A percentile compares a stretch with the other conserved stretches of the same genome.
Conservation (phyloP, 2,888 invertebrate genomes). For the Parnassius smintheus region DNA sequence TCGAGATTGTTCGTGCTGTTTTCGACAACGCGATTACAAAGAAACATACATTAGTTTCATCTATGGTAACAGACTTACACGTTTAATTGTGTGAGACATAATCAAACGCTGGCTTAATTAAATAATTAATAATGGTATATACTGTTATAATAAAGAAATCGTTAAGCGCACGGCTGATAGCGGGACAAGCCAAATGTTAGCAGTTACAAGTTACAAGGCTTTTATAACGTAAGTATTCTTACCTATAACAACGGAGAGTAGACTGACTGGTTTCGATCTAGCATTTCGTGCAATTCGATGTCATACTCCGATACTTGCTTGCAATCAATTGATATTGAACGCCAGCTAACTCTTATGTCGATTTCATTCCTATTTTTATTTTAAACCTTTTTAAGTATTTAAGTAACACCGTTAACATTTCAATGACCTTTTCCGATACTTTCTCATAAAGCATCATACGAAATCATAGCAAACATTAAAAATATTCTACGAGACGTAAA, state of each 20-base stretch:
- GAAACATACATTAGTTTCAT: too few species aligned
- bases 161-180: conserved; percentile 19
- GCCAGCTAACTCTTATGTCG: background rate
- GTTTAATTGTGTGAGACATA: too few species aligned
- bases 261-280: conserved; percentile 17
- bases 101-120: conserved; percentile 5
- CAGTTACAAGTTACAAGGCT: conserved; percentile 24
- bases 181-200: conserved; percentile 20
- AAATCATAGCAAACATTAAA: background rate
- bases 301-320: conserved; percentile 28
- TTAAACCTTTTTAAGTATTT: background rate
- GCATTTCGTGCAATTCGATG: conserved; percentile 23
- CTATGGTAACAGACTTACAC: too few species aligned
- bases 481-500: background rate
- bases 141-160: conserved; percentile 6
- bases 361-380: background rate
- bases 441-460: background rate
- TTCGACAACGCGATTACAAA: too few species aligned
- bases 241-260: conserved; percentile 20
- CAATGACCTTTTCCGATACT: background rate
- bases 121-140: background rate
- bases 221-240: conserved; percentile 23
- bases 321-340: conserved; percentile 25
- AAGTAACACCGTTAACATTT: background rate
- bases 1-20: too few species aligned